Percentiles rank a stretch among this genome's conserved stretches.
Conservation (phyloP, 1,140 invertebrate genomes). For the Polyergus mexicanus region DNA sequence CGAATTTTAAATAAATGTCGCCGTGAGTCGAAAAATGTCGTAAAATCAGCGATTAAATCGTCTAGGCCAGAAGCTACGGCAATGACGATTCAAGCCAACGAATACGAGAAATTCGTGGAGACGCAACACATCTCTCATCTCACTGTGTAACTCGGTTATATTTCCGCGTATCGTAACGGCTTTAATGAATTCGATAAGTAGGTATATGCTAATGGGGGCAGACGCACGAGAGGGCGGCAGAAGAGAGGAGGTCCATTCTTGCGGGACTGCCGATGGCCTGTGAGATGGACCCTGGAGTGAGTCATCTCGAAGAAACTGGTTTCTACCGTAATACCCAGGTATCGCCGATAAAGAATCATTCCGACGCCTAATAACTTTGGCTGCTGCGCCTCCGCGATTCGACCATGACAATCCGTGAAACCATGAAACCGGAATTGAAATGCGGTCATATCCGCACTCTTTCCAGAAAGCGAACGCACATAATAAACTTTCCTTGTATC, state of each 20-base stretch:
- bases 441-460: background rate
- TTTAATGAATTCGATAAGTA: slow-evolving; percentile 75
- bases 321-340: slow-evolving; percentile 74
- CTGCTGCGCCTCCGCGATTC: slow-evolving; percentile 54
- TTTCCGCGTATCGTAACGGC: slow-evolving; percentile 66
- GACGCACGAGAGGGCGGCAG: background rate
- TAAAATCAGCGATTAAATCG: slow-evolving; percentile 35
- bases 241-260: slow-evolving; percentile 47
- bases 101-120: slow-evolving; percentile 36
- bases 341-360: slow-evolving; percentile 74
- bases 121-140: background rate
- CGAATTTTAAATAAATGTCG: slow-evolving; percentile 22
- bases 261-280: slow-evolving; percentile 26
- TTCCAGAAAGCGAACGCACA: background rate
- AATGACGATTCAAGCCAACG: slow-evolving; percentile 14
- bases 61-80: background rate
- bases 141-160: slow-evolving; percentile 41
- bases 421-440: slow-evolving; percentile 61
- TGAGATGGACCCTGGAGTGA: slow-evolving; percentile 64
- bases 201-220: slow-evolving; percentile 69
- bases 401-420: slow-evolving; percentile 44
- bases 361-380: slow-evolving; percentile 76
- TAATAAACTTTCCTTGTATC: background rate
- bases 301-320: slow-evolving; percentile 74
- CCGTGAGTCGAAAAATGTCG: slow-evolving; percentile 31